Percentiles rank a stretch among this genome's conserved stretches.
phyloP scores from a whole-genome alignment of 2,113 vertebrate genomes.

The Platichthys flesus region DNA sequence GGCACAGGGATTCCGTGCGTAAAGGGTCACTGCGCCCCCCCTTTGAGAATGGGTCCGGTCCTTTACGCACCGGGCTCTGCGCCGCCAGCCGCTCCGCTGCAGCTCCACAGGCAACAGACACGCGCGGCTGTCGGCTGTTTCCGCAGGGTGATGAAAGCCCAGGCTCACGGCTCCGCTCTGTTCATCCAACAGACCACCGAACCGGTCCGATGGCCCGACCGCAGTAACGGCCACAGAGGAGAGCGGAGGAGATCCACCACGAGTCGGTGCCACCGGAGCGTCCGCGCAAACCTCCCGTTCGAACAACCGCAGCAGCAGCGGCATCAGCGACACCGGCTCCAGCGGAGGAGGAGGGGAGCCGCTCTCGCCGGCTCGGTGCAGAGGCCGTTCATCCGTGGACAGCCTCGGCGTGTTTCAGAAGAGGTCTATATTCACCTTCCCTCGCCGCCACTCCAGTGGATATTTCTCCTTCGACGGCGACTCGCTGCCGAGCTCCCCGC shows the following conservation, averaged over 20 bases:
- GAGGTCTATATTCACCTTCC: slow-evolving; percentile 85
- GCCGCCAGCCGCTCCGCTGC: too few relatives aligned
- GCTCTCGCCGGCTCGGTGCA: slow-evolving; percentile 78
- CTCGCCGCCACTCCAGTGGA: slow-evolving; percentile 91
- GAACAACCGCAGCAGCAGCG: slow-evolving; percentile 2
- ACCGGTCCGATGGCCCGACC: slow-evolving; percentile 85
- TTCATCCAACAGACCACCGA: slow-evolving; percentile 83
- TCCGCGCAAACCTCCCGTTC: slow-evolving; percentile 62
- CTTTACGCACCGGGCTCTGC: too few relatives aligned
- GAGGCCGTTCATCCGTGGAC: slow-evolving; percentile 68
- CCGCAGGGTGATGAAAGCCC: slow-evolving; percentile 32
- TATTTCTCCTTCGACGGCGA: slow-evolving; percentile 93
- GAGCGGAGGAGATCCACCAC: slow-evolving; percentile 78
- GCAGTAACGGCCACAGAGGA: slow-evolving; percentile 78
- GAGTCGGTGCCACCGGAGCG: slow-evolving; percentile 62
- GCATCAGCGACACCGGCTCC: slow-evolving; percentile 20
- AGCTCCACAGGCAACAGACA: background rate
- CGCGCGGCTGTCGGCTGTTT: slow-evolving; percentile 4
- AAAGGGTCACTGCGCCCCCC: too few relatives aligned
- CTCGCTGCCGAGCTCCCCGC: slow-evolving; percentile 73
- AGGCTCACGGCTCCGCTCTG: slow-evolving; percentile 71
- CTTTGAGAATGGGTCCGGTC: background rate
- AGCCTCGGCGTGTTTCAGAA: slow-evolving; percentile 85
- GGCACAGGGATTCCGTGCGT: too few relatives aligned
- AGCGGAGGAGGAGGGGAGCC: slow-evolving; percentile 63